Evolutionary conservation across 2,113 vertebrate genomes (phyloP), one percentile per base, ranked within the genome.

Genomic region (Cinclus cinclus): DNA sequence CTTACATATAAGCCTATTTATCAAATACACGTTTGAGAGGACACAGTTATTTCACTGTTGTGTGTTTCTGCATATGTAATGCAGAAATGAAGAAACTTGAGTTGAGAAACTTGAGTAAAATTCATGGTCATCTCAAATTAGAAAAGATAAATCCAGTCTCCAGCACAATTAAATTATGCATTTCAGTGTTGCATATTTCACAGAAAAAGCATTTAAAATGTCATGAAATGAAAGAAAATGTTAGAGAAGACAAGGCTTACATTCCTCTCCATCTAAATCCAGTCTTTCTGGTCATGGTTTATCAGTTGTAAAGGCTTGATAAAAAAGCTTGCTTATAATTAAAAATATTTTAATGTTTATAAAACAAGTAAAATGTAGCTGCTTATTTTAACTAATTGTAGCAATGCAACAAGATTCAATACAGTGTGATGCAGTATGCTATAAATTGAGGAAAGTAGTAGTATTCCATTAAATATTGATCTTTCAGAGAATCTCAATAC

Each of bases 391-490:
- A 71, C 87, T 64, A 65, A 82, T 94, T 79, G n/a, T 50, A 87
- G 62, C 28, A 79, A 41, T 87, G 62, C 62, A 71, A 44, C 37
- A 53, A 90, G 49, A 87, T 75, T 64, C 69, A 75, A 49, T 92
- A 67, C 35, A 55, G 31, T 46, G n/a, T 77, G 63, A 94, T 92
- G 24, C 30, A 81, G 22, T 90, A 39, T 87, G 52, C 73, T 78
- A 28, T 94, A 89, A 96, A 91, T 81, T 85, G 79, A 92, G 41
- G 41, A 20, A 28, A 92, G 65, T 84, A 76, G 65, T 83, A 60
- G 56, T 77, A n/a, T 95, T 96, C 47, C 64, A 78, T 96, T 92
- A 95, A 91, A 91, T 94, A 94, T 90, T 92, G 94, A 93, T 93
- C 85, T 92, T 93, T 78, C 35, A 75, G 83, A 95, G 65, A 94